A percentile compares a stretch with the other conserved stretches of the same genome.
Conservation (phyloP, 1,140 invertebrate species). For the Drosophila cardini region DNA sequence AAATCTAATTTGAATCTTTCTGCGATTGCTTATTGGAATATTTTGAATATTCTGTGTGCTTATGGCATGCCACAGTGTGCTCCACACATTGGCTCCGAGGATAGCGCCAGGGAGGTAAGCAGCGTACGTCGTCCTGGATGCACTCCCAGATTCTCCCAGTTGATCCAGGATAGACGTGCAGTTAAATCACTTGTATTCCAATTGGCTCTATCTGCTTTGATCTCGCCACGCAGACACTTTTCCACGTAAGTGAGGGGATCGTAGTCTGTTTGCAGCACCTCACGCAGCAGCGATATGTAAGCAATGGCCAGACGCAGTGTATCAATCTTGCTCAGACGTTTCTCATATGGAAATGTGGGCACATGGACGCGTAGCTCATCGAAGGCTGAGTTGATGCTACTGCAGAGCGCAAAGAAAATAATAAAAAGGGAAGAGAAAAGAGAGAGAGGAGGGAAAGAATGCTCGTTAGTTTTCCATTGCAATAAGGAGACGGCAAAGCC, state of each 20-base stretch:
- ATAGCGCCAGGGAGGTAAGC: constrained; percentile 91
- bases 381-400: constrained; percentile 99
- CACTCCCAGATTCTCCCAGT: constrained; percentile 99
- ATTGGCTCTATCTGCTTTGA: constrained; percentile 93
- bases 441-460: constrained; percentile 18
- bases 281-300: constrained; percentile 96
- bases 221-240: constrained; percentile 94
- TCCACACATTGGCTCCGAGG: constrained; percentile 89
- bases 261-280: constrained; percentile 95
- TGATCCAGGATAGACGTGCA: constrained; percentile 98
- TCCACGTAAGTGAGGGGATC: constrained; percentile 97
- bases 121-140: constrained; percentile 93
- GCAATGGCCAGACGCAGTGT: constrained; percentile 97
- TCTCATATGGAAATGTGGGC: constrained; percentile 99
- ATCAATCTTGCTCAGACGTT: constrained; percentile 98
- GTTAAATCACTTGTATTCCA: constrained; percentile 99
- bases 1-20: not conserved
- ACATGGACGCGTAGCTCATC: constrained; percentile 97
- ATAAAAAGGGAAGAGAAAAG: not conserved
- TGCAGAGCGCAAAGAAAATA: constrained; percentile 86
- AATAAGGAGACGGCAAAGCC: not conserved
- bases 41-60: constrained; percentile 21
- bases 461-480: constrained; percentile 49
- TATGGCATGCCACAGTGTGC: constrained; percentile 74
- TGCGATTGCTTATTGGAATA: constrained; percentile 6